phyloP scores from a whole-genome alignment of 2,797 vertebrate genomes.

The Centroberyx gerrardi region DNA sequence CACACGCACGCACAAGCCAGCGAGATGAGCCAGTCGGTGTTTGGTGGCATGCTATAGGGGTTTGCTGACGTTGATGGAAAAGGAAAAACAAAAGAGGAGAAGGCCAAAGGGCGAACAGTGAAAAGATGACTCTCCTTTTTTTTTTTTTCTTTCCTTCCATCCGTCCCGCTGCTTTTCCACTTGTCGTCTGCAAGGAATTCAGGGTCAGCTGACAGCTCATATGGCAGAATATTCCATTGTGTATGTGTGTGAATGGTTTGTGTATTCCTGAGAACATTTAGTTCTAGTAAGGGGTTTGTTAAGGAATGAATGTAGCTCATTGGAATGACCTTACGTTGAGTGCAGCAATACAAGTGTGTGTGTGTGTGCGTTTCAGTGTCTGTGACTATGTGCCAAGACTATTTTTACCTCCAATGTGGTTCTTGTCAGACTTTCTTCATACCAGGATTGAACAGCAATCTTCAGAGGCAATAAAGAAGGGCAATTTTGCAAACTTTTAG shows the following conservation, averaged over 20 bases:
- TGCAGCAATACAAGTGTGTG: neutral
- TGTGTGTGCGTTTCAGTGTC: slow-evolving; percentile 6
- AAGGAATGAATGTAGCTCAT: slow-evolving; percentile 1
- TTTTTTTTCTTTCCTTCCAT: neutral
- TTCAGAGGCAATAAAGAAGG: no score
- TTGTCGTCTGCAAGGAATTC: neutral
- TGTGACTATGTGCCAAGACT: slow-evolving; percentile 1
- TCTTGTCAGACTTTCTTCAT: no score
- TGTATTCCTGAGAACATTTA: neutral
- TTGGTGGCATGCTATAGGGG: neutral
- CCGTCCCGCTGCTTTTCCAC: slow-evolving; percentile 2
- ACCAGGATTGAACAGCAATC: no score
- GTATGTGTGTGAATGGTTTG: neutral
- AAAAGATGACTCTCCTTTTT: slow-evolving; percentile 32
- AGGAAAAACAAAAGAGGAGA: slow-evolving; percentile 17
- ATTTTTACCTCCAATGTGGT: neutral
- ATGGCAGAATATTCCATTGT: slow-evolving; percentile 20
- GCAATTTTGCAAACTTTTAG: no score
- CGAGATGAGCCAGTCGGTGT: neutral
- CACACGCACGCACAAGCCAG: neutral
- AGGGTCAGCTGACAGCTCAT: slow-evolving; percentile 17
- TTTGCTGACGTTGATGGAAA: slow-evolving; percentile 57
- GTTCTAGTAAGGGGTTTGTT: neutral
- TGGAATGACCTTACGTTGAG: neutral
- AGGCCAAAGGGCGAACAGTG: slow-evolving; percentile 19